These are phyloP conservation scores for Tylochromis polylepis DNA, from an alignment of 2,113 vertebrate genomes.

Conservation along the genomic window DNA sequence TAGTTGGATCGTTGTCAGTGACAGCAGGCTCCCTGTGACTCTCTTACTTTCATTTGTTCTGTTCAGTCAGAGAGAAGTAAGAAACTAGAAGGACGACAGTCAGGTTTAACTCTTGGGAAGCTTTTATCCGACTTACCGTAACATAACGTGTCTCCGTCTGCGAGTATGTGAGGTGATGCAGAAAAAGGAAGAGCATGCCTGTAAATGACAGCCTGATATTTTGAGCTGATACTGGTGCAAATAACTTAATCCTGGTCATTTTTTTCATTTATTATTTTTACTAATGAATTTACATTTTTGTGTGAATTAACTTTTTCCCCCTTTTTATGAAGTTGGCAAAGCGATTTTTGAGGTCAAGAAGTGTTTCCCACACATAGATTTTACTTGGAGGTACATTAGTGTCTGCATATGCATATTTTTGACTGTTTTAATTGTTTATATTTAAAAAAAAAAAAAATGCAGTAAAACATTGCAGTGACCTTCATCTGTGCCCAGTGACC, in stretches of 20 bases:
- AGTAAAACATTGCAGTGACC: background rate
- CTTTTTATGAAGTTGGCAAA: background rate
- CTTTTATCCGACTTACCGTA: accelerated
- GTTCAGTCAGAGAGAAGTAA: background rate
- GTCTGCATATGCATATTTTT: background rate
- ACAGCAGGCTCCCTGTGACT: background rate
- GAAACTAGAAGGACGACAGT: background rate
- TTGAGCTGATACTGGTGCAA: background rate
- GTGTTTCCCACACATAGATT: background rate
- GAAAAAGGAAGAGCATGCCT: background rate
- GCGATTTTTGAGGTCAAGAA: background rate
- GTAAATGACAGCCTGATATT: background rate
- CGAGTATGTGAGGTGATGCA: background rate
- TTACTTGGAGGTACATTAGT: background rate
- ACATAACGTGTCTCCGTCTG: background rate
- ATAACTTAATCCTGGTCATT: background rate
- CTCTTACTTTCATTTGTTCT: background rate
- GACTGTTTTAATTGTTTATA: background rate
- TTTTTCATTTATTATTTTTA: background rate
- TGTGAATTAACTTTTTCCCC: background rate
- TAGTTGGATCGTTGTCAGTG: background rate
- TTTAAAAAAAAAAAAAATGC: accelerated
- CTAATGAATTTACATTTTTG: background rate
- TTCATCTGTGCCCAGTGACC: background rate
- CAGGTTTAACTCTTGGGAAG: background rate